Evolutionary conservation across 2,113 vertebrate genomes (phyloP), one percentile per base, ranked within the genome.

Genomic region (Turdus rufiventris): DNA sequence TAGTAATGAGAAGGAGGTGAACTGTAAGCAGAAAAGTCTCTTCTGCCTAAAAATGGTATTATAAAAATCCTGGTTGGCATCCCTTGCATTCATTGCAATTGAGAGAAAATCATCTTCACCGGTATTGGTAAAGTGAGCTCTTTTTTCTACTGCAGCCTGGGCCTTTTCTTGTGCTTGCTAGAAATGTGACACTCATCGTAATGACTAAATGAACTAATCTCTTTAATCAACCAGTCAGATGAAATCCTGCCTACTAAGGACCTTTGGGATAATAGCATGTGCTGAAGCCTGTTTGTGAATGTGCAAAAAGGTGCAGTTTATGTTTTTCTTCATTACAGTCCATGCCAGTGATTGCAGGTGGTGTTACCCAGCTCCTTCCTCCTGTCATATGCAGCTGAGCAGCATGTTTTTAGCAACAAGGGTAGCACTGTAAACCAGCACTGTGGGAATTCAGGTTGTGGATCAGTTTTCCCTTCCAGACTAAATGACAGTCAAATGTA

Each of bases 401-500:
- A 67, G 79, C 3, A 1, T 76, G 89, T 58, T 93, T 94, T 94
- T 72, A 81, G 70, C 89, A 94, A 71, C 79, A 79, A 8, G 29
- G 73, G 58, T 67, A 86, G 70, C 0, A 2, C 88, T 94, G 87
- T 84, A 89, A 89, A 72, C 77, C 42, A 75, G 57, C 62, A n/a
- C 42, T 89, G 38, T 82, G 81, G 87, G 93, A 94, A 95, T 92
- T 89, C 54, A 94, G 84, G 42, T 70, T 85, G 61, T 89, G 57
- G 57, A 88, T 91, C 38, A 54, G 84, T 68, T 96, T 83, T 93
- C 45, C 25, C 28, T 85, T 95, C 54, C 84, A 94, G 89, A 68
- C 71, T 92, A 88, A 96, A 92, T 89, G 84, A 94, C 74, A 88
- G 66, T 73, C 84, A 95, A 91, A 79, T 91, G 53, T 75, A 85